Percentiles rank a stretch among this genome's conserved stretches.
Evolutionary conservation across 2,797 vertebrate genomes (phyloP).

Genomic region (Catostomus latipinnis): DNA sequence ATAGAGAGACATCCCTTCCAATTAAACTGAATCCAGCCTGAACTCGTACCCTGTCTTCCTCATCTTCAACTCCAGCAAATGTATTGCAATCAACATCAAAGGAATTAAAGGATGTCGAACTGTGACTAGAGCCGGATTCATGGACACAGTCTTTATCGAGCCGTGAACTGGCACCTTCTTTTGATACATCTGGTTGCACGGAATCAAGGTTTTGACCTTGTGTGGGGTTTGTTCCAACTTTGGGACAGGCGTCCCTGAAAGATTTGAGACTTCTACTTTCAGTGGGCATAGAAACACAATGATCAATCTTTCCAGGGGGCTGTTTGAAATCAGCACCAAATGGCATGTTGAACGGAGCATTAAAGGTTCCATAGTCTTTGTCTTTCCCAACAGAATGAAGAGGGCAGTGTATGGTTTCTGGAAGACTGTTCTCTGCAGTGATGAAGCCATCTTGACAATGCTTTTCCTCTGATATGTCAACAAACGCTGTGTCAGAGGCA

Average conservation of each 20-base stretch:
- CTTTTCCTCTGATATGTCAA: slow-evolving; percentile 74
- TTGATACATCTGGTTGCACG: not conserved
- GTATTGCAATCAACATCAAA: slow-evolving; percentile 47
- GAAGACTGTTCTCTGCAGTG: slow-evolving; percentile 30
- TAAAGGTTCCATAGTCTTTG: slow-evolving; percentile 28
- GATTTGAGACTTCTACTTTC: slow-evolving; percentile 34
- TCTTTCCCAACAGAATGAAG: slow-evolving; percentile 24
- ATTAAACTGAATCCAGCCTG: slow-evolving; percentile 28
- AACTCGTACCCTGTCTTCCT: slow-evolving; percentile 21
- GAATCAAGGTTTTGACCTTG: slow-evolving; percentile 25
- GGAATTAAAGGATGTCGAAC: slow-evolving; percentile 53
- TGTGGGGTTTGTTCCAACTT: slow-evolving; percentile 17
- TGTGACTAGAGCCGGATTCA: slow-evolving; percentile 46
- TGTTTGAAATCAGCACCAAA: slow-evolving; percentile 34
- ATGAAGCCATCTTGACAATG: slow-evolving; percentile 81
- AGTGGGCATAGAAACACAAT: slow-evolving; percentile 10
- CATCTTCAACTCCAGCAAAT: slow-evolving; percentile 38
- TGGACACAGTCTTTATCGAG: slow-evolving; percentile 23
- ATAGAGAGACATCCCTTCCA: slow-evolving; percentile 41
- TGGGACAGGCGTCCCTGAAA: slow-evolving; percentile 19
- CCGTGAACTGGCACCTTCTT: not conserved
- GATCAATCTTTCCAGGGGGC: slow-evolving; percentile 42
- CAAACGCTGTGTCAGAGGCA: slow-evolving; percentile 83
- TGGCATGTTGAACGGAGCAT: slow-evolving; percentile 11
- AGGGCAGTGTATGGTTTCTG: slow-evolving; percentile 20